Conservation (phyloP, 2,797 vertebrate genomes). For the Mycteria americana region DNA sequence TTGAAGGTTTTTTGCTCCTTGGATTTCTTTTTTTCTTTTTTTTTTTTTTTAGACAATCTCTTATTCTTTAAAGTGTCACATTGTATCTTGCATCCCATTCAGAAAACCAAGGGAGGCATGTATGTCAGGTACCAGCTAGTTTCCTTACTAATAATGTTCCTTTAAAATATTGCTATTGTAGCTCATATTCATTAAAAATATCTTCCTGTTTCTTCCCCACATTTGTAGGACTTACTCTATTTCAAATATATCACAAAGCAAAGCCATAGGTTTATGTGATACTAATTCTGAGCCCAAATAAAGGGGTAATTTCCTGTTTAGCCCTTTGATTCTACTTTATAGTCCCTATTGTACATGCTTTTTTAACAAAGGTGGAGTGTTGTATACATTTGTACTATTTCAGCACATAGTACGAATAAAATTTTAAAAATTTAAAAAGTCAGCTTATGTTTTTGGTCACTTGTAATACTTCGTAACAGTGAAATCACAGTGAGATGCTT, state of each 20-base stretch:
- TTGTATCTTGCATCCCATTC: not conserved
- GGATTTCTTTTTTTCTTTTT: not conserved
- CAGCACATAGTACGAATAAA: slow-evolving; percentile 26
- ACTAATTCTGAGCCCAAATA: not conserved
- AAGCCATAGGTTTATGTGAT: slow-evolving; percentile 65
- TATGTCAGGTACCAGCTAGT: not conserved
- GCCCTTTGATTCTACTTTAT: slow-evolving; percentile 3
- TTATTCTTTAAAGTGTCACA: not conserved
- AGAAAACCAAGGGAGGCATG: not conserved
- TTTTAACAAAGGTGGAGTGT: slow-evolving; percentile 42
- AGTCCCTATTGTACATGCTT: slow-evolving; percentile 12
- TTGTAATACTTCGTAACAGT: slow-evolving; percentile 28
- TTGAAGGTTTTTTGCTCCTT: slow-evolving; percentile 14
- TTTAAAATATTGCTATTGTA: not conserved
- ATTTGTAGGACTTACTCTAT: slow-evolving; percentile 14
- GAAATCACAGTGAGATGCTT: slow-evolving; percentile 58
- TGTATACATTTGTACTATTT: slow-evolving; percentile 49
- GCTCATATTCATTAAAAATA: not conserved
- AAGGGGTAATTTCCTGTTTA: not conserved
- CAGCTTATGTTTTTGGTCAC: slow-evolving; percentile 45
- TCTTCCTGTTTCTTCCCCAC: not conserved
- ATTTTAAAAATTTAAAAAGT: not conserved
- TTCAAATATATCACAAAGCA: not conserved
- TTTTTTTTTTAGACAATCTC: not conserved
- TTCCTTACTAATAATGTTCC: not conserved